Evolutionary conservation across 2,113 vertebrate species (phyloP), one percentile per base, ranked within the genome.

Genomic region (Gopherus flavomarginatus): DNA sequence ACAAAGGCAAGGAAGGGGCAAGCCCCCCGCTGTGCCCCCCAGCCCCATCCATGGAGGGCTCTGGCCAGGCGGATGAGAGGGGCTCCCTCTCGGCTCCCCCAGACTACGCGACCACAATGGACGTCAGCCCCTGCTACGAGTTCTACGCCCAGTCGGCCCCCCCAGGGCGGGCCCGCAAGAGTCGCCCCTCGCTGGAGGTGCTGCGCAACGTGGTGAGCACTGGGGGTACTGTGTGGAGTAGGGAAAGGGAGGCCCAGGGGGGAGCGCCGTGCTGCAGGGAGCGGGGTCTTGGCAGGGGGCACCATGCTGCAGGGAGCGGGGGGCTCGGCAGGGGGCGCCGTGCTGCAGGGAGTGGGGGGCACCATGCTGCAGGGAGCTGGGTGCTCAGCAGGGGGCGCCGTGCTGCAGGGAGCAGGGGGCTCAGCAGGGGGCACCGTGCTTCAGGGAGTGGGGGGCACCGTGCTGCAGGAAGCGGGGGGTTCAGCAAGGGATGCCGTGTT

Each of bases 21-120:
- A 75, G 17, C 19, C 4, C 5, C n/a, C 49, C 53, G 17, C 26
- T 50, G 69, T 82, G 38, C 77, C 8, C 10, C 19, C 12, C 5
- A 17, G 31, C 35, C 50, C 69, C 35, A 19, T 38, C 44, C 31
- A 10, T 35, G 5, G 88, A 35, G 54, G 84, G 62, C 56, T 38
- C 5, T 6, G 8, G 35, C 50, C n/a, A 17, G 42, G 11, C 13
- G 19, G 59, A 90, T 81, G 87, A 52, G 14, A 24, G 44, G 1
- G 27, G 53, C 16, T 75, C 80, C 35, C 90, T 56, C 26, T 65
- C 57, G 2, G 49, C 44, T 11, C 22, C 85, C 29, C 79, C 93
- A 91, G 16, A 94, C 93, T 98, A 98, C 47, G 98, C 98, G 94
- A 97, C 96, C 27, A 80, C 90, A 97, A 59, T 92, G 11, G 98